Percentiles rank a stretch among this genome's conserved stretches.
These are phyloP conservation scores for Dascyllus trimaculatus DNA, from an alignment of 2,113 vertebrate species.

Conservation along the genomic window DNA sequence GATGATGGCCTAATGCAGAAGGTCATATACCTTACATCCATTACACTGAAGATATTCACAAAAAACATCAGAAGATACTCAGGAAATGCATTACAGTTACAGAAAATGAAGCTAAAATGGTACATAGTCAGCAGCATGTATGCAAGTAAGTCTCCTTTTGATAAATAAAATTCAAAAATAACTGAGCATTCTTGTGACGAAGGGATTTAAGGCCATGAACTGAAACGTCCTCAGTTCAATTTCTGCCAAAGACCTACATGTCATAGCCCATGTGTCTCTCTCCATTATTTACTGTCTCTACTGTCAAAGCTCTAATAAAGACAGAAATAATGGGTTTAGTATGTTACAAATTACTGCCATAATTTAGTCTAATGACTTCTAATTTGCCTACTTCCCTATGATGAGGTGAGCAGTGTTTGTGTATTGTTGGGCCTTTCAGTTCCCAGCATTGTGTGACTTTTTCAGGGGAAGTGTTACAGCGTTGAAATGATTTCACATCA, in stretches of 20 bases:
- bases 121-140: not conserved
- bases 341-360: not conserved
- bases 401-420: not conserved
- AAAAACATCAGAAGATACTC: not conserved
- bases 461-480: constrained; percentile 10
- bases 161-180: too few relatives aligned
- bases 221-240: too few relatives aligned
- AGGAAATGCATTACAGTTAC: not conserved
- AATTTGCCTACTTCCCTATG: too few relatives aligned
- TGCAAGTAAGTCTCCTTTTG: too few relatives aligned
- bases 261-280: too few relatives aligned
- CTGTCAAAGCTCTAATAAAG: constrained; percentile 6
- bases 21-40: not conserved
- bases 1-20: not conserved
- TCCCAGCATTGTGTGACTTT: constrained; percentile 9
- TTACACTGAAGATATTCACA: not conserved
- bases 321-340: not conserved
- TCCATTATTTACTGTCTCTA: not conserved
- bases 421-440: constrained; percentile 1
- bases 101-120: constrained; percentile 3
- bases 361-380: not conserved
- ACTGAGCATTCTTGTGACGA: too few relatives aligned
- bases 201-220: not conserved
- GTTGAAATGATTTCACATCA: not conserved
- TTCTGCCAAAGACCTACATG: not conserved